A percentile compares a stretch with the other conserved stretches of the same genome.
Conservation (phyloP, 1,140 invertebrate genomes). For the Zelostemma sp. region DNA sequence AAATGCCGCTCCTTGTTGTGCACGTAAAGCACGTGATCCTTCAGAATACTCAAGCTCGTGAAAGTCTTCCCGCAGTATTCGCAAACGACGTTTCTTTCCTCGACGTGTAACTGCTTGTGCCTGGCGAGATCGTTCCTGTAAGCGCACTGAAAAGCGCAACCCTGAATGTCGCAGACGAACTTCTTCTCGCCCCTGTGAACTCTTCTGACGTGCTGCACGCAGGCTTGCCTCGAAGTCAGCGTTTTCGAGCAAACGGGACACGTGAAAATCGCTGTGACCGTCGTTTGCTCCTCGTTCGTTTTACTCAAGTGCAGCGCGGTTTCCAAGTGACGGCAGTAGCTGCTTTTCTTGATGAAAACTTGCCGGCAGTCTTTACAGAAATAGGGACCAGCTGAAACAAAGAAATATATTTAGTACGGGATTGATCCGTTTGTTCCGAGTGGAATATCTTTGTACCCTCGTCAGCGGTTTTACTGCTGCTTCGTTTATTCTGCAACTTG, state of each 20-base stretch:
- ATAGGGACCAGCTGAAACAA: slow-evolving; percentile 51
- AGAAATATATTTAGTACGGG: background rate
- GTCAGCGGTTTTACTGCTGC: slow-evolving; percentile 32
- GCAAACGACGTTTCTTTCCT: slow-evolving; percentile 55
- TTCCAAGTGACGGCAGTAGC: slow-evolving; percentile 55
- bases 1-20: slow-evolving; percentile 59
- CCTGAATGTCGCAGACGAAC: slow-evolving; percentile 55
- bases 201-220: slow-evolving; percentile 59
- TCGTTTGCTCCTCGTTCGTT: slow-evolving; percentile 37
- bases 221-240: slow-evolving; percentile 54
- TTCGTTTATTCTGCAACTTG: slow-evolving; percentile 39
- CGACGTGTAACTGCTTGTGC: slow-evolving; percentile 59
- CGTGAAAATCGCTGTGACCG: slow-evolving; percentile 36
- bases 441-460: too few relatives aligned
- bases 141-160: slow-evolving; percentile 57
- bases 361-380: slow-evolving; percentile 54
- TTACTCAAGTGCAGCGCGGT: slow-evolving; percentile 51
- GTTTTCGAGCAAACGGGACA: slow-evolving; percentile 59
- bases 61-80: slow-evolving; percentile 64
- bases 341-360: slow-evolving; percentile 54
- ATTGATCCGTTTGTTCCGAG: too few relatives aligned
- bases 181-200: slow-evolving; percentile 59
- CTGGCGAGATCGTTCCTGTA: slow-evolving; percentile 57
- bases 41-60: slow-evolving; percentile 58
- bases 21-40: slow-evolving; percentile 58